Conservation (phyloP, 2,888 invertebrate species). For the Chrysodeixis includens region DNA sequence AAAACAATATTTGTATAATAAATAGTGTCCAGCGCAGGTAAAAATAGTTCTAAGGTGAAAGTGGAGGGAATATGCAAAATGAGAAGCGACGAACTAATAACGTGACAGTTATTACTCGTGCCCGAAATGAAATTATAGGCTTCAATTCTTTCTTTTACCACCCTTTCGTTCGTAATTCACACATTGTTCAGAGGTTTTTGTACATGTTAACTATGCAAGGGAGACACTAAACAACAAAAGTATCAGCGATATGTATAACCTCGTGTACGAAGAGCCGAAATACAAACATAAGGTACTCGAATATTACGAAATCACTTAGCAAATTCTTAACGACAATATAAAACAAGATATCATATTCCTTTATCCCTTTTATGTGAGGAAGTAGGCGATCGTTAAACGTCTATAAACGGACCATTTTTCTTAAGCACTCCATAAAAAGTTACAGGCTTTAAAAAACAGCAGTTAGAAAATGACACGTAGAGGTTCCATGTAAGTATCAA, state of each 20-base stretch:
- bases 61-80: too few species aligned
- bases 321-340: constrained; percentile 15
- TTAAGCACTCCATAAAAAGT: constrained; percentile 25
- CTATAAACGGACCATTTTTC: constrained; percentile 37
- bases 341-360: background rate
- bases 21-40: background rate
- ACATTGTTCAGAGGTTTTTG: too few species aligned
- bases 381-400: constrained; percentile 41
- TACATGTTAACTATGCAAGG: too few species aligned
- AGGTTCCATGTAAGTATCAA: constrained; percentile 11
- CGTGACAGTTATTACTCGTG: too few species aligned
- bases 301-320: constrained; percentile 3
- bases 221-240: too few species aligned
- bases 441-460: constrained; percentile 17
- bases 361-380: constrained; percentile 12
- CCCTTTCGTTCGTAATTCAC: too few species aligned
- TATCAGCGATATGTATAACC: too few species aligned
- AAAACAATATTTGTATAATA: background rate
- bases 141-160: too few species aligned
- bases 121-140: too few species aligned
- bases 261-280: too few species aligned
- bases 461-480: constrained; percentile 23
- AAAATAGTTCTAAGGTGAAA: too few species aligned
- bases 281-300: background rate
- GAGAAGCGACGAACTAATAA: too few species aligned